Conservation (phyloP, 1,140 invertebrate species). For the Drosophila ercepeae region DNA sequence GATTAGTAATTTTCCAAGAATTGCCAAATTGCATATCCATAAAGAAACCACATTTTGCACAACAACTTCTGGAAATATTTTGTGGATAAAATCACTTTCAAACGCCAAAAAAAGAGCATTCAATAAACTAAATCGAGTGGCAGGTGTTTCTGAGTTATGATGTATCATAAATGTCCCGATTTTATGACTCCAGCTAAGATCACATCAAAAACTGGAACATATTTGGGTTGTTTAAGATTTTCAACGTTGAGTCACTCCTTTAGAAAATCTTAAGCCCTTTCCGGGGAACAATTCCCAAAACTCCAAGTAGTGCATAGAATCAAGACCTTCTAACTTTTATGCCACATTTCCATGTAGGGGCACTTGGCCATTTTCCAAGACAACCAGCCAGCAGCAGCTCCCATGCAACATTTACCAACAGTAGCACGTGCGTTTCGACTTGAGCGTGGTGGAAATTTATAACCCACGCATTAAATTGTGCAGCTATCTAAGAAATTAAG, state of each 20-base stretch:
- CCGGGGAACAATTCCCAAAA: not conserved
- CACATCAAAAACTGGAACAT: not conserved
- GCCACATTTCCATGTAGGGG: constrained; percentile 5
- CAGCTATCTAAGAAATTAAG: constrained; percentile 78
- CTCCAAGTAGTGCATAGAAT: not conserved
- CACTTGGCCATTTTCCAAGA: constrained; percentile 16
- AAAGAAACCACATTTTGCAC: too few relatives aligned
- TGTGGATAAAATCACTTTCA: not conserved
- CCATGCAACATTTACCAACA: constrained; percentile 27
- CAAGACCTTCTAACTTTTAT: not conserved
- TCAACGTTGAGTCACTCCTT: not conserved
- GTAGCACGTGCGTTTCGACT: constrained; percentile 65
- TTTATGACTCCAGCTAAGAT: constrained; percentile 11
- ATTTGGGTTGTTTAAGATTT: not conserved
- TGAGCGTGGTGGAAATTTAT: constrained; percentile 53
- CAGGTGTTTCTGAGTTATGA: constrained; percentile 1
- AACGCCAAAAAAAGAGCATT: constrained; percentile 3
- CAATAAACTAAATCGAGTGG: constrained; percentile 38
- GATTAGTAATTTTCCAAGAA: not conserved
- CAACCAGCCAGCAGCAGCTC: constrained; percentile 21
- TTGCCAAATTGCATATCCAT: not conserved
- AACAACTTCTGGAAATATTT: not conserved
- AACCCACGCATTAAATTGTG: constrained; percentile 64
- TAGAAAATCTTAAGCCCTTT: not conserved
- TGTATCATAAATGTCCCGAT: constrained; percentile 33